Conservation (phyloP, 2,797 vertebrate species). For the Allobates femoralis region DNA sequence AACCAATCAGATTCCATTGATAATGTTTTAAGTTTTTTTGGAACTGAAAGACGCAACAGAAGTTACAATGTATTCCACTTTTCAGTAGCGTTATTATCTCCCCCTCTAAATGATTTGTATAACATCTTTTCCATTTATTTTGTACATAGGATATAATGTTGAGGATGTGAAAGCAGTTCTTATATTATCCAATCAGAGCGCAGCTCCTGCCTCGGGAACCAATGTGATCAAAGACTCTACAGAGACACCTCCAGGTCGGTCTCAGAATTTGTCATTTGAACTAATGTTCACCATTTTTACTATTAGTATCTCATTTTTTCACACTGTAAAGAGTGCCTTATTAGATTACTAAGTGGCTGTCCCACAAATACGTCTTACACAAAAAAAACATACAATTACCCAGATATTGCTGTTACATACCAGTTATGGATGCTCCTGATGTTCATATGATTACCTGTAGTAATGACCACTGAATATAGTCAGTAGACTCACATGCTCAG, state of each 20-base stretch:
- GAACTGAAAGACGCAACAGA: neutral
- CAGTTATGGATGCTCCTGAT: too few relatives aligned
- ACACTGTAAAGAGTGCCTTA: too few relatives aligned
- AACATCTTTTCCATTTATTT: neutral
- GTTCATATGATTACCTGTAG: too few relatives aligned
- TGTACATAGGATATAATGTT: constrained; percentile 15
- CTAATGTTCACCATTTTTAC: too few relatives aligned
- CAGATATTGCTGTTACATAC: too few relatives aligned
- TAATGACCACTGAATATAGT: too few relatives aligned
- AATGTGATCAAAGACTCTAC: neutral
- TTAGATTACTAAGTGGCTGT: too few relatives aligned
- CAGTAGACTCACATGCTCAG: too few relatives aligned
- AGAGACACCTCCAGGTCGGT: neutral
- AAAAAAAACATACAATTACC: too few relatives aligned
- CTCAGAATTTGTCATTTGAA: too few relatives aligned
- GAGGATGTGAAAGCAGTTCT: neutral
- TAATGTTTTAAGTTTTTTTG: neutral
- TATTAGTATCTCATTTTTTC: too few relatives aligned
- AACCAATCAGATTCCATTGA: neutral
- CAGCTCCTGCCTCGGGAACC: neutral
- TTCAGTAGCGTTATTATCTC: neutral
- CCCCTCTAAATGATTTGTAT: neutral
- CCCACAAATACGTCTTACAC: too few relatives aligned
- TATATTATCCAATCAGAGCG: constrained; percentile 11
- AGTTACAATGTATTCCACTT: neutral